Percentiles rank a stretch among this genome's conserved stretches.
Evolutionary conservation across 2,888 invertebrate genomes (phyloP).

Genomic region (Stictocephala bisonia): DNA sequence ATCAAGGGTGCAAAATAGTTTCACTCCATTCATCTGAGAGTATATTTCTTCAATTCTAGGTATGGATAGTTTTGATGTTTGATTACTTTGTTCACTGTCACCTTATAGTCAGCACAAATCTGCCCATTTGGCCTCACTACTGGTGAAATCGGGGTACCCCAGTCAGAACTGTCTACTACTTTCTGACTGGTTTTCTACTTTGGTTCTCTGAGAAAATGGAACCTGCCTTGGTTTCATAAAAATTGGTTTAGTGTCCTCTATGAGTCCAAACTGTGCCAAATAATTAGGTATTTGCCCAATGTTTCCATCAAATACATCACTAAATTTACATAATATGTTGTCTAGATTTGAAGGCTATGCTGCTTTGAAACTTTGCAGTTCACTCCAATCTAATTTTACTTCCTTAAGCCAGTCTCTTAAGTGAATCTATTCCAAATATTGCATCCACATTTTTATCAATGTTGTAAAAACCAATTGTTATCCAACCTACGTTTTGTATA

Average conservation of each 20-base stretch:
- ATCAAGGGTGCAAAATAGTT: constrained; percentile 45
- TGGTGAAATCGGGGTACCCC: constrained; percentile 47
- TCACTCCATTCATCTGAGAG: constrained; percentile 15
- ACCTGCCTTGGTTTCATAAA: constrained; percentile 49
- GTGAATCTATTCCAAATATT: constrained; percentile 13
- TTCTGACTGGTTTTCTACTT: constrained; percentile 33
- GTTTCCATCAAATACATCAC: constrained; percentile 3
- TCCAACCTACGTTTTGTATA: constrained; percentile 11
- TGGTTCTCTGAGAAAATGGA: constrained; percentile 43
- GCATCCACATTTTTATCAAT: constrained; percentile 26
- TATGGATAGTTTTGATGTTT: constrained; percentile 46
- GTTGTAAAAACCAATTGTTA: constrained; percentile 34
- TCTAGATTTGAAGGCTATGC: neutral
- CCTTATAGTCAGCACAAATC: constrained; percentile 52
- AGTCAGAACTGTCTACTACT: constrained; percentile 47
- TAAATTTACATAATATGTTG: neutral
- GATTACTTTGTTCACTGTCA: constrained; percentile 48
- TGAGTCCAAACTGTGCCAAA: neutral
- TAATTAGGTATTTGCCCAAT: constrained; percentile 5
- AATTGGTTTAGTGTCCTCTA: constrained; percentile 26
- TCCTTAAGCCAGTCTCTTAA: constrained; percentile 10
- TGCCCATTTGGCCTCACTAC: constrained; percentile 42
- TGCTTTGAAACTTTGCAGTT: neutral
- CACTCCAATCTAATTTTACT: constrained; percentile 13
- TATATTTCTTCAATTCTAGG: constrained; percentile 45